phyloP scores from a whole-genome alignment of 2,797 vertebrate species.

The Macroramphosus scolopax region DNA sequence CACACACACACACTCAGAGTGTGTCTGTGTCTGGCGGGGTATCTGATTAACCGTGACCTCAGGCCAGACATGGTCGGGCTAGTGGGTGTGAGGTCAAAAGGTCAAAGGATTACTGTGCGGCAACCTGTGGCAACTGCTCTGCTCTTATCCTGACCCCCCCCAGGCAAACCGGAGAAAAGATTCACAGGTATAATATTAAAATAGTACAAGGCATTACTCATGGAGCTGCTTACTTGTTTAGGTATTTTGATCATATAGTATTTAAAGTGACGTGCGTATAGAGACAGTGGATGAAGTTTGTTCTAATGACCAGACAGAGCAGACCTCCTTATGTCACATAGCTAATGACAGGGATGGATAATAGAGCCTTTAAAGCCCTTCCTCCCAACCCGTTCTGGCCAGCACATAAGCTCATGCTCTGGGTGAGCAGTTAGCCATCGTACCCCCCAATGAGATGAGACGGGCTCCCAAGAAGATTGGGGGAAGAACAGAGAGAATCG shows the following conservation, averaged over 20 bases:
- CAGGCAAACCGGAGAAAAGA: slow-evolving; percentile 14
- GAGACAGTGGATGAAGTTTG: slow-evolving; percentile 17
- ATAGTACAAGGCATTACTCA: slow-evolving; percentile 1
- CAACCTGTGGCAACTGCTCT: slow-evolving; percentile 38
- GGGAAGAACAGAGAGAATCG: slow-evolving; percentile 46
- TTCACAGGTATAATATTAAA: slow-evolving; percentile 14
- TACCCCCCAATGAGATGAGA: slow-evolving; percentile 56
- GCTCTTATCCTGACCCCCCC: slow-evolving; percentile 43
- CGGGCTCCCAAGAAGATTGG: slow-evolving; percentile 67
- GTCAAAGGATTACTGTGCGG: slow-evolving; percentile 57
- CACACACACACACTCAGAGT: no score
- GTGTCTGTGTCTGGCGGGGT: no score
- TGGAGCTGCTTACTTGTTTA: slow-evolving; percentile 11
- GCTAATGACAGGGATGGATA: slow-evolving; percentile 63
- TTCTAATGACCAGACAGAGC: slow-evolving; percentile 43
- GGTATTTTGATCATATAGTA: not conserved
- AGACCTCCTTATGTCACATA: slow-evolving; percentile 49
- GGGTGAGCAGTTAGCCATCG: slow-evolving; percentile 53
- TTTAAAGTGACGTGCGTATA: not conserved
- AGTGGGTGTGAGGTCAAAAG: slow-evolving; percentile 50
- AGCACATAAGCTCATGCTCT: slow-evolving; percentile 44
- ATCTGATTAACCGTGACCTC: slow-evolving; percentile 54
- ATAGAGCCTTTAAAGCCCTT: slow-evolving; percentile 56
- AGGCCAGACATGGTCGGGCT: slow-evolving; percentile 38
- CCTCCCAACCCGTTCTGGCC: slow-evolving; percentile 52